Percentiles rank a stretch among this genome's conserved stretches.
phyloP scores from a whole-genome alignment of 2,888 invertebrate genomes.

The Euzetes globulus region DNA sequence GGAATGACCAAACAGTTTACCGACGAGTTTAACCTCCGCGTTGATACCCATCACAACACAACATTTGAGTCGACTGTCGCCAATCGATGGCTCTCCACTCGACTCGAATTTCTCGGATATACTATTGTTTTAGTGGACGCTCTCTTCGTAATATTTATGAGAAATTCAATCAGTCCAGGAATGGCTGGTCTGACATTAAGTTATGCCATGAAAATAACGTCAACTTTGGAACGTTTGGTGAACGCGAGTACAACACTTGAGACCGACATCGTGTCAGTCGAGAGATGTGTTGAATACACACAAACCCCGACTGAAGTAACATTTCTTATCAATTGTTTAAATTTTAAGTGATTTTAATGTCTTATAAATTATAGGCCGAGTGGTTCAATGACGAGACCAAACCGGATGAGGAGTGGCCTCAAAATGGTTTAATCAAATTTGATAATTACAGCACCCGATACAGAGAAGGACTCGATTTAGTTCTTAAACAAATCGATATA shows the following conservation, averaged over 20 bases:
- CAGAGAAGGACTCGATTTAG: slow-evolving; percentile 74
- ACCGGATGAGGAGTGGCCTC: slow-evolving; percentile 62
- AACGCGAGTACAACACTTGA: slow-evolving; percentile 93
- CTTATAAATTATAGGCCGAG: not conserved
- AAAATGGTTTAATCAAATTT: slow-evolving; percentile 68
- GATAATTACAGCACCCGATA: slow-evolving; percentile 75
- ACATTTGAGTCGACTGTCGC: slow-evolving; percentile 43
- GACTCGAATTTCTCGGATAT: slow-evolving; percentile 35
- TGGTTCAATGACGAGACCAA: slow-evolving; percentile 6
- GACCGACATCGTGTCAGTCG: slow-evolving; percentile 93
- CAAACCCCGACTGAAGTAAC: slow-evolving; percentile 40
- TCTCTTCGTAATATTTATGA: slow-evolving; percentile 25
- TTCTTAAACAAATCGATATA: slow-evolving; percentile 70
- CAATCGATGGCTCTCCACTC: slow-evolving; percentile 34
- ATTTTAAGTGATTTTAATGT: not conserved
- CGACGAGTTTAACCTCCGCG: slow-evolving; percentile 49
- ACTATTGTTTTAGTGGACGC: slow-evolving; percentile 32
- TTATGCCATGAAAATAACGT: slow-evolving; percentile 55
- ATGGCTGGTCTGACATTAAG: slow-evolving; percentile 33
- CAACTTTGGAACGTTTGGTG: slow-evolving; percentile 91
- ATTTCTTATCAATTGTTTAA: not conserved
- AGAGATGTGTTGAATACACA: slow-evolving; percentile 85
- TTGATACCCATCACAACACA: slow-evolving; percentile 50
- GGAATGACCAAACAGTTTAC: slow-evolving; percentile 46
- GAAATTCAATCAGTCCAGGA: slow-evolving; percentile 27